Base-by-base conservation (phyloP, 2,888 invertebrate genomes). In the Tridacna gigas region DNA sequence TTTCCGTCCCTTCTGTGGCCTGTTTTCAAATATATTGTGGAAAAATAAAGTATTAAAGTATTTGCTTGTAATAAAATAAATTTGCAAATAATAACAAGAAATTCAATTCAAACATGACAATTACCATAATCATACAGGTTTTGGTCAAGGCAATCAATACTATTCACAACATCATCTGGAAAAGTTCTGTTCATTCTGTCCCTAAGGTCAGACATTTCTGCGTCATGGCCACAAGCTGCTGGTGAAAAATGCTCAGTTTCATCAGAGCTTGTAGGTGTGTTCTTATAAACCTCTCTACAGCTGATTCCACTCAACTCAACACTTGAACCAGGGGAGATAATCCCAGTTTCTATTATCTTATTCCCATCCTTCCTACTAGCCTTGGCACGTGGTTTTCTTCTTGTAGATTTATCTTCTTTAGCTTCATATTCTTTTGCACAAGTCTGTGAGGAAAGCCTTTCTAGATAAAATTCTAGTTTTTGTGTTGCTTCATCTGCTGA, bases 401-500 rank as follows among this genome's bases (percentile, higher is more conserved):
- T 22, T 74, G 9, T 60, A 26, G 20, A 22, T 60, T 15, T 48
- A 47, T 9, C 71, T 71, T 7, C 48, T 45, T 45, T n/a, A 4
- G 47, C n/a, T 48, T 76, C 51, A 77, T 45, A n/a, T n/a, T 37
- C 67, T 4, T 45, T n/a, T 26, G 26, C 26, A 1, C 26, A 25
- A 18, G 15, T 66, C 45, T 45, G 45, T 37, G 67, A 45, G 13
- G 26, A n/a, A 5, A 67, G 13, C 3, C 25, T 60, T 51, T 78
- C 74, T 22, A 83, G 12, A 48, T 79, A 81, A 20, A 80, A 65
- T 51, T 84, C 79, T 18, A 87, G 74, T 20, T 60, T 60, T 7
- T 74, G 74, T 22, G 71, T 75, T 22, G 83, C 79, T 22, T 83
- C 84, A 66, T 87, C 87, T 51, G 83, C 84, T 48, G 82, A 83